These are phyloP conservation scores for Neuroscelio doddi DNA, from an alignment of 2,888 invertebrate species.

Conservation along the genomic window DNA sequence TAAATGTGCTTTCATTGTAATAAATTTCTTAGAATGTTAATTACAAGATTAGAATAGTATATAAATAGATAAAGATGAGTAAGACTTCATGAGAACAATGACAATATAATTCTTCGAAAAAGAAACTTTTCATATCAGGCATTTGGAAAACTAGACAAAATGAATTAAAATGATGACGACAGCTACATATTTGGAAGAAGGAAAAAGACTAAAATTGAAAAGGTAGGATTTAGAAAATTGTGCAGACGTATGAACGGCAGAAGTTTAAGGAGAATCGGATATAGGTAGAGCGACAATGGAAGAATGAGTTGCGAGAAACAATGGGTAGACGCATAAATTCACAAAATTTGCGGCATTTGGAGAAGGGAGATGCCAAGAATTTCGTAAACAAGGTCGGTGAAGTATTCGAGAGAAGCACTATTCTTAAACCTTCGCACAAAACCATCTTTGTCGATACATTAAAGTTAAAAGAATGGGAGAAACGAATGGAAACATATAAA, in stretches of 20 bases:
- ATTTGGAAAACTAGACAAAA: background rate
- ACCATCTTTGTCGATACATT: slow-evolving; percentile 54
- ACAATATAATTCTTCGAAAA: too few species aligned
- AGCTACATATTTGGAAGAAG: background rate
- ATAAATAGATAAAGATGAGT: too few species aligned
- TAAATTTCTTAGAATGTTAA: too few species aligned
- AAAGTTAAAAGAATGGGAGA: slow-evolving; percentile 38
- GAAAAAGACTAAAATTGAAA: background rate
- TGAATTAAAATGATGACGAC: slow-evolving; percentile 14
- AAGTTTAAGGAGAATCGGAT: slow-evolving; percentile 14
- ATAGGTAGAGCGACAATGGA: slow-evolving; percentile 8
- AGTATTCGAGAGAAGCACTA: slow-evolving; percentile 48
- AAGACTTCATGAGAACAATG: too few species aligned
- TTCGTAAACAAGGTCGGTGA: slow-evolving; percentile 43
- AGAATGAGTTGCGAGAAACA: slow-evolving; percentile 21
- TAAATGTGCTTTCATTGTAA: too few species aligned
- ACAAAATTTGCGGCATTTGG: slow-evolving; percentile 50
- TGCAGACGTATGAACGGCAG: background rate
- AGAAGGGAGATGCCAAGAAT: slow-evolving; percentile 30
- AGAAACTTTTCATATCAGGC: too few species aligned
- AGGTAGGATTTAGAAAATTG: background rate
- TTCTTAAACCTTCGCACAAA: slow-evolving; percentile 48
- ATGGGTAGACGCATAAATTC: slow-evolving; percentile 52
- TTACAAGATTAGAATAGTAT: too few species aligned
- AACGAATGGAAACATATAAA: slow-evolving; percentile 22